A percentile compares a stretch with the other conserved stretches of the same genome.
phyloP scores from a whole-genome alignment of 1,140 invertebrate species.

The Papilio xuthus region DNA sequence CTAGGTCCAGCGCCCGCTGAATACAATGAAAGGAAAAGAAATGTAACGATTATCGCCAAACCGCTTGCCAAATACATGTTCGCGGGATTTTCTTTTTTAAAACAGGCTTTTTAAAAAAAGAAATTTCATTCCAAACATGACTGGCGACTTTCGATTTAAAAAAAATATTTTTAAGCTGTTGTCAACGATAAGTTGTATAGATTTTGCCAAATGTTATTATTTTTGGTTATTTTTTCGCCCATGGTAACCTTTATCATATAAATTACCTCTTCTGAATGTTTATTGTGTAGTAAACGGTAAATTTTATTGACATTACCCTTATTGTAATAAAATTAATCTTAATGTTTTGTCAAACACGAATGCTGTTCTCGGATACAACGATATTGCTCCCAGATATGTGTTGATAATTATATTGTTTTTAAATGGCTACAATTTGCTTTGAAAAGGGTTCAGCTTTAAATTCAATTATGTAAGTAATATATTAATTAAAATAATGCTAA shows the following conservation, averaged over 20 bases:
- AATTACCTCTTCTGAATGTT: too few relatives aligned
- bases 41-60: neutral
- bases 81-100: neutral
- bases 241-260: too few relatives aligned
- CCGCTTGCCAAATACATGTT: neutral
- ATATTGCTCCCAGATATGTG: neutral
- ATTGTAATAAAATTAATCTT: neutral
- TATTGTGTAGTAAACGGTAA: too few relatives aligned
- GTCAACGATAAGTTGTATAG: too few relatives aligned
- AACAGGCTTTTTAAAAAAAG: neutral
- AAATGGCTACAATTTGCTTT: neutral
- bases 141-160: neutral
- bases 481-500: too few relatives aligned
- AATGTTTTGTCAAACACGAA: neutral
- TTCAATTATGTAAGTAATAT: neutral
- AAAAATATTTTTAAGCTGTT: neutral
- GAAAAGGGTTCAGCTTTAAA: neutral
- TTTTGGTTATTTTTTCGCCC: too few relatives aligned
- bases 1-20: neutral
- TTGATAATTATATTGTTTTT: too few relatives aligned
- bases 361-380: neutral
- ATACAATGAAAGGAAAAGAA: neutral
- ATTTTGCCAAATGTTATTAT: too few relatives aligned
- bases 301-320: neutral
- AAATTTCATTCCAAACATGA: neutral